Conservation (phyloP, 2,113 vertebrate genomes). For the Carlito syrichta region DNA sequence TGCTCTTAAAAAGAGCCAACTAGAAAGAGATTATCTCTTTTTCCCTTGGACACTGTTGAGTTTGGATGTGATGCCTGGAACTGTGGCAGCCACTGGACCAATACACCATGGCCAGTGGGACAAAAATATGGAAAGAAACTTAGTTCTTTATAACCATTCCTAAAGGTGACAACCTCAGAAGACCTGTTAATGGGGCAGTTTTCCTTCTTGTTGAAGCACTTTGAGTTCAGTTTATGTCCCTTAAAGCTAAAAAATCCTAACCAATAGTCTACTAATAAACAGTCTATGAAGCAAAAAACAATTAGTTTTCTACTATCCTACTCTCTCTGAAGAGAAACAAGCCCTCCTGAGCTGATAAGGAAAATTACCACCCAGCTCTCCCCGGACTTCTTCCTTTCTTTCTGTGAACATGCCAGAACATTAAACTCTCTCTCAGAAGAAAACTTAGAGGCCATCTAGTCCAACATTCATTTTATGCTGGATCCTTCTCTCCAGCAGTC, state of each 20-base stretch:
- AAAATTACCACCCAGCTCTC: neutral
- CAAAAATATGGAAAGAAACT: neutral
- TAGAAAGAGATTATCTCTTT: neutral
- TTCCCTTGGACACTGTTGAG: too few relatives aligned
- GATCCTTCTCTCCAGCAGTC: neutral
- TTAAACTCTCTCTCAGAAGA: neutral
- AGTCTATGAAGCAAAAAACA: neutral
- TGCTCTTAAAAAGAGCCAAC: neutral
- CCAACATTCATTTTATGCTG: neutral
- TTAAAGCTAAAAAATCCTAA: neutral
- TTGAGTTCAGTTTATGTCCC: neutral
- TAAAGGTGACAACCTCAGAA: neutral
- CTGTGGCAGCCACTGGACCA: neutral
- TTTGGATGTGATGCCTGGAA: neutral
- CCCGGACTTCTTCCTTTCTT: neutral
- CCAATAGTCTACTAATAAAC: neutral
- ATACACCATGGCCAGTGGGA: fast-evolving
- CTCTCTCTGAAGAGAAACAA: neutral
- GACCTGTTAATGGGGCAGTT: neutral
- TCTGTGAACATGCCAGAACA: neutral
- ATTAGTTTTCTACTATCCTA: neutral
- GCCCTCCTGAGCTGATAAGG: neutral
- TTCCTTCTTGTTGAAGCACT: neutral
- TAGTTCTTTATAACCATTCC: neutral
- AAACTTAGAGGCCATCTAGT: neutral